Percentiles rank a stretch among this genome's conserved stretches.
Conservation (phyloP, 2,797 vertebrate species). For the Mus spretus region DNA sequence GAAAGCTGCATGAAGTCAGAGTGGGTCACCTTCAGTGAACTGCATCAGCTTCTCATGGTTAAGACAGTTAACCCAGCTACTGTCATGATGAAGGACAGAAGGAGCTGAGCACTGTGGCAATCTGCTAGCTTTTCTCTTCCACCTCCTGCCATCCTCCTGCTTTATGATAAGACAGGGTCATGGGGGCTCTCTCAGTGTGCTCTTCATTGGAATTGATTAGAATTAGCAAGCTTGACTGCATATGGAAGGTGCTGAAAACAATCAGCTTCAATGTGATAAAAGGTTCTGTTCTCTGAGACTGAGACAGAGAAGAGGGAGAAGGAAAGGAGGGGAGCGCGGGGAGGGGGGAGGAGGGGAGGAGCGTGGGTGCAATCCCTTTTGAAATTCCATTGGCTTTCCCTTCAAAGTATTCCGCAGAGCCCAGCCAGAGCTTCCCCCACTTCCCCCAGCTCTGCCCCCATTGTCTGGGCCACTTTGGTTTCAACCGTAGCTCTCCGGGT, state of each 20-base stretch:
- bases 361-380: not conserved
- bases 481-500: not conserved
- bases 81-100: not conserved
- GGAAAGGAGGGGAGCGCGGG: no score
- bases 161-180: not conserved
- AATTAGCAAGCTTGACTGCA: not conserved
- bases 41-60: not conserved
- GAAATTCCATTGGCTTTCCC: not conserved
- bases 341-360: not conserved
- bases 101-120: not conserved
- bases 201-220: not conserved
- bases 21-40: not conserved
- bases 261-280: not conserved
- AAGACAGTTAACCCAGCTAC: conserved; percentile 1
- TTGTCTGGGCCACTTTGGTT: not conserved
- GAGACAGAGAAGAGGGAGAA: not conserved
- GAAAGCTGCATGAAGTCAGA: rapidly evolving
- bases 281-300: not conserved
- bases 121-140: not conserved
- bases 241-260: not conserved
- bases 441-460: not conserved
- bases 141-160: not conserved
- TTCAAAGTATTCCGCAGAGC: not conserved
- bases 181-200: not conserved
- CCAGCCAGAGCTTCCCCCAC: not conserved